phyloP scores from a whole-genome alignment of 1,140 invertebrate species.

The Antheraea mylitta region DNA sequence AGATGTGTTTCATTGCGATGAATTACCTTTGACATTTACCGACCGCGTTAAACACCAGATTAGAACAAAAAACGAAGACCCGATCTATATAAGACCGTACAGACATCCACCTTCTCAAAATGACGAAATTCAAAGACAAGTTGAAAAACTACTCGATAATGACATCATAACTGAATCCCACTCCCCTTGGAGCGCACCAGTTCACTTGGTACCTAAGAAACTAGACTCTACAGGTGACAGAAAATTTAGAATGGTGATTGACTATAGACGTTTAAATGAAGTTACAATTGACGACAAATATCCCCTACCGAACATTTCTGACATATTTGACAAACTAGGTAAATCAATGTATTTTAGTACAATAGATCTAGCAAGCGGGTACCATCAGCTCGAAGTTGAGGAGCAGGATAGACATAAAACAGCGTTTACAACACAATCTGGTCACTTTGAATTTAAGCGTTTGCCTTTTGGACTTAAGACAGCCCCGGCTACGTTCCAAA shows the following conservation, averaged over 20 bases:
- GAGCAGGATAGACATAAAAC: not conserved
- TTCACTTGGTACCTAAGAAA: not conserved
- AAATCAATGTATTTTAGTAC: not conserved
- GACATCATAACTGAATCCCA: not conserved
- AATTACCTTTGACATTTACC: no score
- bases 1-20: no score
- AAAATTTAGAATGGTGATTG: conserved; percentile 16
- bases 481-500: conserved; percentile 19
- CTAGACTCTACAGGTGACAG: not conserved
- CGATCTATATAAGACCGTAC: conserved; percentile 12
- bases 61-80: conserved; percentile 11
- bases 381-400: not conserved
- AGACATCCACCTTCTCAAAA: conserved; percentile 5
- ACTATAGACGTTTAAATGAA: conserved; percentile 15
- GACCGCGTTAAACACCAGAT: conserved; percentile 19
- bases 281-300: conserved; percentile 15
- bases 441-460: not conserved
- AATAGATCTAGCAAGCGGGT: no score
- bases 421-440: not conserved
- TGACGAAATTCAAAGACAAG: no score
- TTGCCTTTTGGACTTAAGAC: conserved; percentile 1
- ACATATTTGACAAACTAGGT: conserved; percentile 3
- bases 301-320: conserved; percentile 3
- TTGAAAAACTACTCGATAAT: no score
- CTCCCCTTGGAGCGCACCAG: not conserved